Percentiles rank a stretch among this genome's conserved stretches.
phyloP scores from a whole-genome alignment of 1,140 invertebrate genomes.

The Trichogramma pretiosum region DNA sequence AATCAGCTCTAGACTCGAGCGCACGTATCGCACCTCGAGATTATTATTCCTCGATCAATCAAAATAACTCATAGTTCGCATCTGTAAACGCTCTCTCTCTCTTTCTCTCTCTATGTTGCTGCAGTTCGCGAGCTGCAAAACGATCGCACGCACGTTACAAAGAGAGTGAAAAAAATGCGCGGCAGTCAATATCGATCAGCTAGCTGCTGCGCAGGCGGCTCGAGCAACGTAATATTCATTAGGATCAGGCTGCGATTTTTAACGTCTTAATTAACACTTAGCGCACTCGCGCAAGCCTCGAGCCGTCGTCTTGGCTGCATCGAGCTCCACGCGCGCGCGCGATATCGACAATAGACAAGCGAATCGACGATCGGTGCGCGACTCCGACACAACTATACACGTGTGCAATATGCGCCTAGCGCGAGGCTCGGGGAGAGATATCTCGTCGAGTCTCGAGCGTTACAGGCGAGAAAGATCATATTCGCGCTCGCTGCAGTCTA shows the following conservation, averaged over 20 bases:
- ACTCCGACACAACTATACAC: no score
- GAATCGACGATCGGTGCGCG: no score
- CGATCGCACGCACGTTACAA: conserved; percentile 1
- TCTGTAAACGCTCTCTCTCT: no score
- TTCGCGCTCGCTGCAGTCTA: conserved; percentile 2
- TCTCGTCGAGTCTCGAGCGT: no score
- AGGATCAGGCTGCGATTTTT: conserved; percentile 13
- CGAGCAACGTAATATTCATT: no score
- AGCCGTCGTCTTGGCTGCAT: conserved; percentile 5
- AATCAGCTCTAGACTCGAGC: no score
- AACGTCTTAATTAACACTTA: conserved; percentile 19
- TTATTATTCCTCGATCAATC: conserved; percentile 6
- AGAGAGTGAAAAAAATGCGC: neutral
- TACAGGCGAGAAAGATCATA: conserved; percentile 4
- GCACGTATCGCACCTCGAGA: neutral
- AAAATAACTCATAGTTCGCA: no score
- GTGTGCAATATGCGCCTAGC: no score
- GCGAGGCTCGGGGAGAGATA: no score
- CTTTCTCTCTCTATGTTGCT: no score
- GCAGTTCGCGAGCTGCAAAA: no score
- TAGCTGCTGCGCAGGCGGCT: neutral
- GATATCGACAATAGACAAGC: conserved; percentile 1
- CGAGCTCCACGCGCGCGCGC: conserved; percentile 1
- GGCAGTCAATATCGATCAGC: conserved; percentile 7
- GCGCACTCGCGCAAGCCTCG: no score